Evolutionary conservation across 2,113 vertebrate species (phyloP), one percentile per base, ranked within the genome.

Genomic region (Brachyistius frenatus): DNA sequence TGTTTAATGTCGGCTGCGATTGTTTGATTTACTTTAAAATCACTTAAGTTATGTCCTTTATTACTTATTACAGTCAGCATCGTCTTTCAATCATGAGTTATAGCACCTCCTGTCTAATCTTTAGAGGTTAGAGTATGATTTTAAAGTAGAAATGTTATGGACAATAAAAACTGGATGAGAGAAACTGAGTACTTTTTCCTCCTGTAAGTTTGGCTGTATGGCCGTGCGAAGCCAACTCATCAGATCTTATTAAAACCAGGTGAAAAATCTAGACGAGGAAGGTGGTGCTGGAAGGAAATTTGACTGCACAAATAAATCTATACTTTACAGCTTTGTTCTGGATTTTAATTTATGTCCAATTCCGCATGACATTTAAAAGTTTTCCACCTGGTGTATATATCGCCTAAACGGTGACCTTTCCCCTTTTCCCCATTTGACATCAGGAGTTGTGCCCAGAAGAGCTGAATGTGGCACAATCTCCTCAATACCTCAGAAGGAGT

Each of bases 171-270:
- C 14, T 46, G 16, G 37, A 6, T 14, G 36, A 73, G 57, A 37
- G 23, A 47, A 16, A 14, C 44, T 60, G 47, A 36, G 52, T n/a
- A 33, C 6, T 47, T 2, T 65, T 41, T 67, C 39, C 41, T 4
- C 14, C 4, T 57, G 47, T 66, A 46, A 49, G 65, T 58, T 55
- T 37, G 56, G 23, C 23, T 73, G n/a, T 53, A 31, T 41, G 46
- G 47, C 16, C 0, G 6, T 60, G 67, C 7, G 37, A n/a, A n/a
- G 60, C 47, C 54, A 66, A 66, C 35, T 79, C 79, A 80, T 77
- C 54, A 75, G 55, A 69, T 41, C 15, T 76, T 61, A 83, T 86
- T 89, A 83, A 80, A 88, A 87, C 16, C 69, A 81, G 73, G 50
- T 41, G 8, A 80, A 63, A 70, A 32, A 55, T 53, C 70, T 41